A percentile compares a stretch with the other conserved stretches of the same genome.
phyloP scores from a whole-genome alignment of 2,888 invertebrate species.

The Boloria euphrosyne region DNA sequence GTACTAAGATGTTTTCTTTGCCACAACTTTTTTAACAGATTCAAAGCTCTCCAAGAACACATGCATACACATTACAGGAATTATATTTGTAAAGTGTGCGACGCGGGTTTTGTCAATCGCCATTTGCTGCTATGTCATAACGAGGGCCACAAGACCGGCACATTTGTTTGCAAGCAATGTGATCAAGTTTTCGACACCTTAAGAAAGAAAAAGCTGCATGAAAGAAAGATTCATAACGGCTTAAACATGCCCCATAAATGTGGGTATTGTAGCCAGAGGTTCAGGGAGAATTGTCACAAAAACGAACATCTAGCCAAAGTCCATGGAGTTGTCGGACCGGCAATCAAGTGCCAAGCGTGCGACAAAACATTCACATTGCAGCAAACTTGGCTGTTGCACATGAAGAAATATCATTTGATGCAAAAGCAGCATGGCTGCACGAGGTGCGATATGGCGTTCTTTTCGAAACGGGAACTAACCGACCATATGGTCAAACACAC shows the following conservation, averaged over 20 bases:
- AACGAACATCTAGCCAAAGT: slow-evolving; percentile 51
- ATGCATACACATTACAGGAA: slow-evolving; percentile 61
- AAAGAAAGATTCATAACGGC: slow-evolving; percentile 41
- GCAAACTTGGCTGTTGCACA: slow-evolving; percentile 49
- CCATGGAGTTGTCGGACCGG: slow-evolving; percentile 49
- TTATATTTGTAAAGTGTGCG: slow-evolving; percentile 55
- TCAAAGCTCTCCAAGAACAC: slow-evolving; percentile 54
- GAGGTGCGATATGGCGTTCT: slow-evolving; percentile 63
- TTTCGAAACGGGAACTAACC: slow-evolving; percentile 43
- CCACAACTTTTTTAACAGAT: slow-evolving; percentile 49
- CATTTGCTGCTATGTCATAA: slow-evolving; percentile 44
- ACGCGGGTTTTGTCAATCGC: slow-evolving; percentile 51
- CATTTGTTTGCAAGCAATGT: slow-evolving; percentile 48
- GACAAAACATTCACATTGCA: slow-evolving; percentile 48
- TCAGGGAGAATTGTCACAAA: slow-evolving; percentile 49
- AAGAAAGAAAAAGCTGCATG: slow-evolving; percentile 47
- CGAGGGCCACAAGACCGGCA: slow-evolving; percentile 44
- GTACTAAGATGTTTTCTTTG: slow-evolving; percentile 54
- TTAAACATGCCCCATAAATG: slow-evolving; percentile 49
- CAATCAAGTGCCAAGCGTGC: slow-evolving; percentile 54
- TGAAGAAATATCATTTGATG: slow-evolving; percentile 60
- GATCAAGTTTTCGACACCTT: slow-evolving; percentile 46
- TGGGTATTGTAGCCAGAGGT: slow-evolving; percentile 52
- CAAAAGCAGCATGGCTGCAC: slow-evolving; percentile 60
- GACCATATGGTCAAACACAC: slow-evolving; percentile 64